Evolutionary conservation across 2,797 vertebrate species (phyloP).

Genomic region (Austrolebias charrua): DNA sequence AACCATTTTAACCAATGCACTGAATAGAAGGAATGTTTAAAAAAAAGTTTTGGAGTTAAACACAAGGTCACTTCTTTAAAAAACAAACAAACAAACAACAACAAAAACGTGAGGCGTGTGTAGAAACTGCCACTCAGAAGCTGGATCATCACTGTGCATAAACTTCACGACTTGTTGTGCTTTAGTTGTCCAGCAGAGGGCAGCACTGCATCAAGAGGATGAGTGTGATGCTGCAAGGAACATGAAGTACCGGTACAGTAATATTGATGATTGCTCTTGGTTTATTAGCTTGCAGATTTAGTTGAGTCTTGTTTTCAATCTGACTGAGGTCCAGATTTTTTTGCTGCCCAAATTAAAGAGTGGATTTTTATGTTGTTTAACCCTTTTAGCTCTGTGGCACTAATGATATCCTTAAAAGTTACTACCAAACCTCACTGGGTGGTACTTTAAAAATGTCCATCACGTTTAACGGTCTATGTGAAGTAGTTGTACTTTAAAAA

Average conservation of each 20-base stretch:
- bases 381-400: not conserved
- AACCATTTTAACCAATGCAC: too few species aligned
- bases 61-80: too few species aligned
- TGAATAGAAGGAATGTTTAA: too few species aligned
- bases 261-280: not conserved
- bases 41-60: too few species aligned
- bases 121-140: too few species aligned
- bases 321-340: not conserved
- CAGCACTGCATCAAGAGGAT: slow-evolving; percentile 38
- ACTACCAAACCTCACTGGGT: not conserved
- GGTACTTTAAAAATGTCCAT: too few species aligned
- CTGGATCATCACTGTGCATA: too few species aligned
- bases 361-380: not conserved
- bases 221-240: not conserved
- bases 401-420: not conserved
- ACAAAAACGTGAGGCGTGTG: too few species aligned
- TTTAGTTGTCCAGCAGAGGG: slow-evolving; percentile 62
- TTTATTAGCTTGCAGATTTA: not conserved
- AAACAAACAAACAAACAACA: too few species aligned
- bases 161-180: slow-evolving; percentile 43
- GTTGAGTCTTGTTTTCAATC: not conserved
- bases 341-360: not conserved
- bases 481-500: too few species aligned
- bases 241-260: too few species aligned
- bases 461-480: too few species aligned